Percentiles rank a stretch among this genome's conserved stretches.
Evolutionary conservation across 2,113 vertebrate species (phyloP).

Genomic region (Oophaga pumilio): DNA sequence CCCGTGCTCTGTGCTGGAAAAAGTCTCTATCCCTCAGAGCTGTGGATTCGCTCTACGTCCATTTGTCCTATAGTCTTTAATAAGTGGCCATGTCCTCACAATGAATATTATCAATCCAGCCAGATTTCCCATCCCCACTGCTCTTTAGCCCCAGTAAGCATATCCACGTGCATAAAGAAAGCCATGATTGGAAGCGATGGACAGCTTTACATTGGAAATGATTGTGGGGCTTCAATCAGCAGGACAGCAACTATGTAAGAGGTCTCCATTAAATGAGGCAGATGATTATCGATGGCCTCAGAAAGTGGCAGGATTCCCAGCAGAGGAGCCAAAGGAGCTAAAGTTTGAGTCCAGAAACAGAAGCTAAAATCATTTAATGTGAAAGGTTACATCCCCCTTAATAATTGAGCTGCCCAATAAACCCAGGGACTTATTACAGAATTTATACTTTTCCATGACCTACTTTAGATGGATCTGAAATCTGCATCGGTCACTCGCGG

Average conservation of each 20-base stretch:
- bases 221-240: background rate
- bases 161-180: background rate
- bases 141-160: background rate
- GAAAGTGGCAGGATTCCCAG: background rate
- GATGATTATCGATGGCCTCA: background rate
- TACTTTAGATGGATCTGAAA: conserved; percentile 26
- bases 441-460: conserved; percentile 31
- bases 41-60: too few relatives aligned
- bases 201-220: background rate
- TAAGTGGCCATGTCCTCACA: too few relatives aligned
- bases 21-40: too few relatives aligned
- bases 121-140: background rate
- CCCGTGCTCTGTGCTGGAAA: too few relatives aligned
- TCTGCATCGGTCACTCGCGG: conserved; percentile 30
- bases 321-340: background rate
- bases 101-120: background rate
- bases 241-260: background rate
- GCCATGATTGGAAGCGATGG: background rate
- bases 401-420: conserved; percentile 20
- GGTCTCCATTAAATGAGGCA: background rate
- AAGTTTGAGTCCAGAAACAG: background rate
- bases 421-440: background rate
- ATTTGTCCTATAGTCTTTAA: too few relatives aligned
- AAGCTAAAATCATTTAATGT: background rate
- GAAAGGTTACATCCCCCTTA: background rate